phyloP scores from a whole-genome alignment of 2,113 vertebrate species.

The Tretioscincus oriximinensis region DNA sequence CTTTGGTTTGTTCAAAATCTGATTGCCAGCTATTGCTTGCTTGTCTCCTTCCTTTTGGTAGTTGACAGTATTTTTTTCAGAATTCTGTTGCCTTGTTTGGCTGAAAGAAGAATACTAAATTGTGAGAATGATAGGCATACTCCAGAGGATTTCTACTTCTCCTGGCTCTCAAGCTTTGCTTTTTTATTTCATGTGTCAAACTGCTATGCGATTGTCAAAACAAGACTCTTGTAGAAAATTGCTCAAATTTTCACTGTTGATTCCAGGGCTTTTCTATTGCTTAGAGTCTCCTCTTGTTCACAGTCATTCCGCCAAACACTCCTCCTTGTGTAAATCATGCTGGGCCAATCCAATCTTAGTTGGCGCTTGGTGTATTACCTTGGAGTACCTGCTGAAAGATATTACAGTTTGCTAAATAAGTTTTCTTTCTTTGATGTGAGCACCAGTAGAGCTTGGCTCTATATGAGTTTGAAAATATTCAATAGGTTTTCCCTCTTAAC shows the following conservation, averaged over 20 bases:
- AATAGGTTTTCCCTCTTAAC: too few relatives aligned
- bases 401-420: neutral
- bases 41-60: neutral
- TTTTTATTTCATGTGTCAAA: neutral
- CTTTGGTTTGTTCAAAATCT: neutral
- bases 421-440: slow-evolving; percentile 11
- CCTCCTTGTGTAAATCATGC: neutral
- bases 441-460: neutral
- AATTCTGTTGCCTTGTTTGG: accelerated
- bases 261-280: neutral
- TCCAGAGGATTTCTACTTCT: too few relatives aligned
- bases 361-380: neutral
- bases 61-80: neutral
- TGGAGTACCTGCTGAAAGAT: neutral
- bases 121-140: neutral
- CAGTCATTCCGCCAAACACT: neutral
- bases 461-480: too few relatives aligned
- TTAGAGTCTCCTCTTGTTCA: neutral
- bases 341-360: neutral
- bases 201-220: neutral
- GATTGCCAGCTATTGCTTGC: too few relatives aligned
- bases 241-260: neutral
- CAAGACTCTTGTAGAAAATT: neutral
- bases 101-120: neutral
- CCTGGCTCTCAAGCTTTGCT: neutral